phyloP scores from a whole-genome alignment of 2,113 vertebrate species.

The Archocentrus centrarchus region DNA sequence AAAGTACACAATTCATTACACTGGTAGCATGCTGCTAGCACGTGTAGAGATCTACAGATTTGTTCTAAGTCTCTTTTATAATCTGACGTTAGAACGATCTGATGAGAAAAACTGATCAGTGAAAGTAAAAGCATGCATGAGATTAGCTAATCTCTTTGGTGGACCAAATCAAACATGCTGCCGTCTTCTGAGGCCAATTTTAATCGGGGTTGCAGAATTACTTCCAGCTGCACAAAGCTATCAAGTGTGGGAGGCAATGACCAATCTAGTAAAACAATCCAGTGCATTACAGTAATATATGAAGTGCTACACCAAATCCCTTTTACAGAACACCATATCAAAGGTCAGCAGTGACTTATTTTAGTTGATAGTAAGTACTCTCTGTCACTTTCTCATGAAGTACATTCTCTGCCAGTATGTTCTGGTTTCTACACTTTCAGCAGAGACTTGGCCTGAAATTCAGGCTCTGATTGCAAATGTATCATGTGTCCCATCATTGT shows the following conservation, averaged over 20 bases:
- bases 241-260: constrained; percentile 43
- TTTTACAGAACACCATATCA: constrained; percentile 30
- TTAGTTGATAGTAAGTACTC: constrained; percentile 19
- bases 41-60: background rate
- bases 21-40: background rate
- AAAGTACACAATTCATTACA: background rate
- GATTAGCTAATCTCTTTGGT: constrained; percentile 37
- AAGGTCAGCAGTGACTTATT: constrained; percentile 23
- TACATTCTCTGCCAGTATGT: constrained; percentile 15
- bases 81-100: background rate
- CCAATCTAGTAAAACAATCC: constrained; percentile 35
- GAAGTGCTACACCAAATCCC: constrained; percentile 33
- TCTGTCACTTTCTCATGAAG: constrained; percentile 33
- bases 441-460: constrained; percentile 44
- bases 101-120: constrained; percentile 17
- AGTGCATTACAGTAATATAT: constrained; percentile 37
- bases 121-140: constrained; percentile 11
- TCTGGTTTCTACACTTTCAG: constrained; percentile 43
- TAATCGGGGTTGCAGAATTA: constrained; percentile 14
- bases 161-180: constrained; percentile 56
- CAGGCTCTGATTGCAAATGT: constrained; percentile 49
- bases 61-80: background rate
- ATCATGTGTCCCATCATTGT: constrained; percentile 40
- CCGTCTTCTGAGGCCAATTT: constrained; percentile 34
- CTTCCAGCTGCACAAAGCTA: constrained; percentile 61